phyloP scores from a whole-genome alignment of 2,888 invertebrate genomes.

The Theretra japonica region DNA sequence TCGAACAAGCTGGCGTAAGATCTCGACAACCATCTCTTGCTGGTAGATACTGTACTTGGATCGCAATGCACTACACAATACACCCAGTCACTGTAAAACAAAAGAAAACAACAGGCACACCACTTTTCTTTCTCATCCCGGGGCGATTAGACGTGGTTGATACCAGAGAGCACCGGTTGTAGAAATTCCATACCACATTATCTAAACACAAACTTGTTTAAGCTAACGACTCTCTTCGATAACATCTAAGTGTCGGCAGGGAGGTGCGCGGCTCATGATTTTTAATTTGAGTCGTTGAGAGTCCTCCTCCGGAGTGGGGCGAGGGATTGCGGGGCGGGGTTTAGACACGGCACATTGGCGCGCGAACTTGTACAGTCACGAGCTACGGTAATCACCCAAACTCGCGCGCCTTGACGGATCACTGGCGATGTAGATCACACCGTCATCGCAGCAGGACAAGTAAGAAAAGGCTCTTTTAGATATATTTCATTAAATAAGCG shows the following conservation, averaged over 20 bases:
- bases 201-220: background rate
- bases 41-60: too few relatives aligned
- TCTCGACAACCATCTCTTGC: too few relatives aligned
- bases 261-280: background rate
- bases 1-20: too few relatives aligned
- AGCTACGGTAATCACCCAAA: slow-evolving; percentile 22
- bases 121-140: too few relatives aligned
- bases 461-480: background rate
- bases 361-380: slow-evolving; percentile 12
- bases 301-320: too few relatives aligned
- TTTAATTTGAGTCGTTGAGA: too few relatives aligned
- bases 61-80: too few relatives aligned
- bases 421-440: background rate
- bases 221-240: background rate
- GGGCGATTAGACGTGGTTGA: background rate
- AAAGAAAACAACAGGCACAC: too few relatives aligned
- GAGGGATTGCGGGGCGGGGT: background rate
- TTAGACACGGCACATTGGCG: background rate
- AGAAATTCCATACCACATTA: background rate
- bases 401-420: slow-evolving; percentile 16
- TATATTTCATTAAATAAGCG: too few relatives aligned
- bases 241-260: background rate
- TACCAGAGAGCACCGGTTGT: background rate
- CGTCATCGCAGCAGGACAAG: background rate
- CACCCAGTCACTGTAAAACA: too few relatives aligned